Evolutionary conservation across 2,113 vertebrate genomes (phyloP), one percentile per base, ranked within the genome.

Genomic region (Scatophagus argus): DNA sequence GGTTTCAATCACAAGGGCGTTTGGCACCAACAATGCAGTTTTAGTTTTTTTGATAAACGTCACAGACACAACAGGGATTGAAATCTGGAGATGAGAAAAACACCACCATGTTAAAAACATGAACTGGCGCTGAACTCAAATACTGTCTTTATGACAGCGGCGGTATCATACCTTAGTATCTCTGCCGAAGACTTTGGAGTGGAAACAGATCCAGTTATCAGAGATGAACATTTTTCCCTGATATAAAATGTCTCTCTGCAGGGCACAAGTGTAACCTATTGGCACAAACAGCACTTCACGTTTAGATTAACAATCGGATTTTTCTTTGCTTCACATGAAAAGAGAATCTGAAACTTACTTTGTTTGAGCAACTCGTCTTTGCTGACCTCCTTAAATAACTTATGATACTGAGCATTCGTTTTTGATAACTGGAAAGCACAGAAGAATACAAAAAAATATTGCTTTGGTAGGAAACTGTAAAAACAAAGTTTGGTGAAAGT

Each of bases 181-280:
- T 94, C 95, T 97, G 74, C 98, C 98, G 88, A 99, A 99, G 81
- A 99, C 97, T 85, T 97, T 99, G 71, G 98, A 99, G 94, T 98
- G 91, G 91, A 99, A 99, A 87, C 98, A 99, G 93, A 99, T 97
- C 98, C 98, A 99, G 91, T 98, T 98, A 61, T 99, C 95, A 23
- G 98, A 99, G 72, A 99, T 93, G 60, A 96, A 99, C 79, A 99
- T 94, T 83, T 96, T 97, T 19, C 98, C 98, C 87, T 99, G 98
- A 81, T 98, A 99, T 16, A 98, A 87, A 43, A 99, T 97, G 89
- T 99, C 98, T 89, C 96, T 98, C 90, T 99, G 98, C 66, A 99
- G 93, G 34, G 98, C 98, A 85, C 98, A 99, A 0, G 98, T 99
- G 91, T 98, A 99, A 89, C 96, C 98, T 99, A 87, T 67, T 36